Evolutionary conservation across 64 coral and sea anemone species (phyloP).

Genomic region (Montipora foliosa): DNA sequence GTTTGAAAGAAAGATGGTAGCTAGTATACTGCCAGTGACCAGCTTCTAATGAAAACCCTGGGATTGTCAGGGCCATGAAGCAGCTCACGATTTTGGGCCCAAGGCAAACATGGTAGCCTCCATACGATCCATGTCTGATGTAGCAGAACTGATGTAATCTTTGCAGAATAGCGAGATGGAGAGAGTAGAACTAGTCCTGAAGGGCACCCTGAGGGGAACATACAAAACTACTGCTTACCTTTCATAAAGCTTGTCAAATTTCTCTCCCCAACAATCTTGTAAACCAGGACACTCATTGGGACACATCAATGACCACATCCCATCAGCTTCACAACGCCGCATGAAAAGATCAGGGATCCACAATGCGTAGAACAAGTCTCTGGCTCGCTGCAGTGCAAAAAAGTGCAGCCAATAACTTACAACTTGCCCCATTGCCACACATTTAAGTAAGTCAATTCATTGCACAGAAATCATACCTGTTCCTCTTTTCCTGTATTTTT

Average conservation of each 20-base stretch:
- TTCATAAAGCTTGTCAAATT: constrained; percentile 92
- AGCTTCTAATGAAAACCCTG: too few species aligned
- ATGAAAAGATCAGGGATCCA: constrained; percentile 99
- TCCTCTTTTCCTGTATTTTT: constrained; percentile 99
- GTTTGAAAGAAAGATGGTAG: neutral
- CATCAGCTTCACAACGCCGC: constrained; percentile 83
- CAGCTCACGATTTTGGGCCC: too few species aligned
- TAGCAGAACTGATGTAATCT: too few species aligned
- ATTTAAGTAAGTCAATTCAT: too few species aligned
- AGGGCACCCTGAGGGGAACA: neutral
- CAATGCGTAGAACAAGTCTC: constrained; percentile 93
- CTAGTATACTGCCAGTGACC: too few species aligned
- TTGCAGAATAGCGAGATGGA: too few species aligned
- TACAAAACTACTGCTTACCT: constrained; percentile 11
- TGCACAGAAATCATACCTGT: constrained; percentile 44
- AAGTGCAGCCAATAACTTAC: too few species aligned
- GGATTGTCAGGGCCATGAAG: too few species aligned
- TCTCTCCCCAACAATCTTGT: constrained; percentile 86
- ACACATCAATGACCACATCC: constrained; percentile 92
- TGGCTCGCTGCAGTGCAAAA: constrained; percentile 74
- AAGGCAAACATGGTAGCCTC: too few species aligned
- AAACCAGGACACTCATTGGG: constrained; percentile 94
- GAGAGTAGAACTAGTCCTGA: too few species aligned
- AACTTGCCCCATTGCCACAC: too few species aligned
- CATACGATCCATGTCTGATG: too few species aligned